Percentiles rank a stretch among this genome's conserved stretches.
phyloP scores from a whole-genome alignment of 2,113 vertebrate species.

The Danio rerio region GRCz12tu NC_133189.1:52512501-52513000 shows the following conservation, averaged over 20 bases:
- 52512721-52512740: neutral
- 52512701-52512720: neutral
- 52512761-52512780: constrained; percentile 6
- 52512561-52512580: too few species aligned
- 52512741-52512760: neutral
- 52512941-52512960: neutral
- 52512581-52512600: too few species aligned
- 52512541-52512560: too few species aligned
- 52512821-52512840: neutral
- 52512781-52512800: neutral
- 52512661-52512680: neutral
- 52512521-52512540: too few species aligned
- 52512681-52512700: neutral
- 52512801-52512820: constrained; percentile 27
- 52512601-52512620: too few species aligned
- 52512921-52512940: constrained; percentile 9
- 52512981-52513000: neutral
- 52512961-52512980: constrained; percentile 22
- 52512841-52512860: neutral
- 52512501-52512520: too few species aligned
- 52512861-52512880: neutral
- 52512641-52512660: too few species aligned
- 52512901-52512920: constrained; percentile 7
- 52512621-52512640: too few species aligned
- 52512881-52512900: neutral